These are phyloP conservation scores for Choreutis nemorana DNA, from an alignment of 2,888 invertebrate genomes.

Conservation along the genomic window DNA sequence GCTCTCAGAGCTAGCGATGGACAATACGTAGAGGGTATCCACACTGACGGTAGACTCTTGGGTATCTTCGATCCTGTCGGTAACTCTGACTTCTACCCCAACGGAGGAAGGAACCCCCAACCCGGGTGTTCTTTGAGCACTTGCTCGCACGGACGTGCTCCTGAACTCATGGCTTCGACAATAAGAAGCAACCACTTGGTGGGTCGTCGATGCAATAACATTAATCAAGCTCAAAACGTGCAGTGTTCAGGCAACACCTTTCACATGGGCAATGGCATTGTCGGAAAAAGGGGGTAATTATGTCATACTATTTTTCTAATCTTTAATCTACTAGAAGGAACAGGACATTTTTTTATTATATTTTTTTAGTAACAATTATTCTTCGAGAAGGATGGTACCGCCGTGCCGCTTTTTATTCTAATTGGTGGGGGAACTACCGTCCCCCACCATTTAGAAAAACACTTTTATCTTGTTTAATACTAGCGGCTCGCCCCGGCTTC, in stretches of 20 bases:
- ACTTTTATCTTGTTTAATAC: too few relatives aligned
- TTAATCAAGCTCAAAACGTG: slow-evolving; percentile 23
- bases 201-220: slow-evolving; percentile 25
- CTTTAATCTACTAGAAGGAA: neutral
- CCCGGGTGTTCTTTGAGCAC: slow-evolving; percentile 35
- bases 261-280: slow-evolving; percentile 29
- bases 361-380: too few relatives aligned
- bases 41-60: slow-evolving; percentile 37
- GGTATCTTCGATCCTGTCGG: slow-evolving; percentile 35
- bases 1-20: slow-evolving; percentile 29
- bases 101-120: slow-evolving; percentile 39
- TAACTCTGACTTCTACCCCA: slow-evolving; percentile 45
- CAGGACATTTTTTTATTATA: slow-evolving; percentile 3
- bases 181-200: slow-evolving; percentile 29
- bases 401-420: too few relatives aligned
- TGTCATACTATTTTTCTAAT: too few relatives aligned
- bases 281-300: slow-evolving; percentile 31
- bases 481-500: too few relatives aligned
- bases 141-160: slow-evolving; percentile 39
- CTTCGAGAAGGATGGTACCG: too few relatives aligned
- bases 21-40: slow-evolving; percentile 40
- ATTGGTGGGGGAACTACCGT: too few relatives aligned
- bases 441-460: too few relatives aligned
- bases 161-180: slow-evolving; percentile 31
- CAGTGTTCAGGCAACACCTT: slow-evolving; percentile 22